Conservation (phyloP, 92 coral and sea anemone genomes). For the Porites lobata region DNA sequence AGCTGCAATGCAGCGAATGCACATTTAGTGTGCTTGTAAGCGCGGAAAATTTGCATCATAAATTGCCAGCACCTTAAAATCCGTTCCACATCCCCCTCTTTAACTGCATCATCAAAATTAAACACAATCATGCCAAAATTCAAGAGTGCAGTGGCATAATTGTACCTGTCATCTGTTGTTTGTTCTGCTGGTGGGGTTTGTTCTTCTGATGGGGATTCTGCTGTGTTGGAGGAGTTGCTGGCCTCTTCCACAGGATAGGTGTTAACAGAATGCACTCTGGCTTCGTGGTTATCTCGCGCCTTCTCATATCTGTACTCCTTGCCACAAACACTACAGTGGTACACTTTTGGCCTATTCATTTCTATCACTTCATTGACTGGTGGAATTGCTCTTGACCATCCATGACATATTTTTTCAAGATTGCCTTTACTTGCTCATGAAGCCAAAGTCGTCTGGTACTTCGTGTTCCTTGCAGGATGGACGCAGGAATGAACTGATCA, state of each 20-base stretch:
- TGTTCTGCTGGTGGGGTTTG: too few relatives aligned
- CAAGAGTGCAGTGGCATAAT: conserved; percentile 52
- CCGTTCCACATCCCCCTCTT: conserved; percentile 59
- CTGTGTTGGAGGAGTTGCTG: background rate
- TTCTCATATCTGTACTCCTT: conserved; percentile 49
- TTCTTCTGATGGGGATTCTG: background rate
- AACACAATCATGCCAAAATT: conserved; percentile 28
- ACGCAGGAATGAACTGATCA: conserved; percentile 53
- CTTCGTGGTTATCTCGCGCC: conserved; percentile 55
- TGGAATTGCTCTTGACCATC: conserved; percentile 18
- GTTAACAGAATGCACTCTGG: conserved; percentile 38
- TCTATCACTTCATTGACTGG: background rate
- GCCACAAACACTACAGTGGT: conserved; percentile 57
- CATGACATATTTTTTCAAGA: conserved; percentile 58
- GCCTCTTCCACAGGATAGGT: background rate
- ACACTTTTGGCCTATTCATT: conserved; percentile 5
- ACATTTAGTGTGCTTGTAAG: conserved; percentile 40
- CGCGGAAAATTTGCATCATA: conserved; percentile 26
- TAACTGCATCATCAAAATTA: conserved; percentile 59
- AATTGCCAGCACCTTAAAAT: conserved; percentile 58
- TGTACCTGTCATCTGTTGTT: conserved; percentile 16
- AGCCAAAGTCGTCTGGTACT: conserved; percentile 55
- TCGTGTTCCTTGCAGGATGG: conserved; percentile 20
- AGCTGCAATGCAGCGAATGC: conserved; percentile 48
- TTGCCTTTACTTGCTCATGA: conserved; percentile 45